Percentiles rank a stretch among this genome's conserved stretches.
These are phyloP conservation scores for Bergia puertoricense DNA, from an alignment of 92 coral and sea anemone species.

Conservation along the genomic window DNA sequence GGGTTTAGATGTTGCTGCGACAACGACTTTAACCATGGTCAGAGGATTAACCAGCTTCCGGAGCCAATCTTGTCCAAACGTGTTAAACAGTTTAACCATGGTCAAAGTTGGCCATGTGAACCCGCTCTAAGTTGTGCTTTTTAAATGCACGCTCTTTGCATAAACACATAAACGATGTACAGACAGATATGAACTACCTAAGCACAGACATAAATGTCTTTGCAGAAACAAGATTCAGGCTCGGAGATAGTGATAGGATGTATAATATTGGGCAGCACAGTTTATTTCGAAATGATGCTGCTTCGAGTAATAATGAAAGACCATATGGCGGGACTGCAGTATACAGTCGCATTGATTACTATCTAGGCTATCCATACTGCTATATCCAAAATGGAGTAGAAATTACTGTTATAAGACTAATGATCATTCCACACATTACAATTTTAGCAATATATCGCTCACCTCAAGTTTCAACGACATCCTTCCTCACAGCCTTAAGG, in stretches of 20 bases:
- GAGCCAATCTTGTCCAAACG: background rate
- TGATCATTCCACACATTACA: slow-evolving; percentile 34
- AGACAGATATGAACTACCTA: no score
- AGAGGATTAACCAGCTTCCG: background rate
- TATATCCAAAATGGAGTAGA: slow-evolving; percentile 49
- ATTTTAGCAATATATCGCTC: slow-evolving; percentile 30
- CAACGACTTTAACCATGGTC: background rate
- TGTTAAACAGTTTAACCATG: background rate
- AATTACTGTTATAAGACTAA: slow-evolving; percentile 31
- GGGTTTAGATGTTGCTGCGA: background rate
- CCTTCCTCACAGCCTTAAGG: no score
- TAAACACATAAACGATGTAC: no score
- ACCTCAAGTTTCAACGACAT: slow-evolving; percentile 8
- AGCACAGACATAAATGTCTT: no score
- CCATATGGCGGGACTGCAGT: background rate
- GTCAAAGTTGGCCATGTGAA: background rate
- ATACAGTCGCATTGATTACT: slow-evolving; percentile 60
- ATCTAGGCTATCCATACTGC: slow-evolving; percentile 53
- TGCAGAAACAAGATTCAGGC: no score
- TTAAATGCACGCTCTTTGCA: no score
- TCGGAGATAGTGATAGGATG: no score
- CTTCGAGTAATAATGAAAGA: no score
- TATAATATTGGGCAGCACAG: no score
- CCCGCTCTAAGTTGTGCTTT: background rate
- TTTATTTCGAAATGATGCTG: no score